Evolutionary conservation across 2,888 invertebrate genomes (phyloP).

Genomic region (Phyllotreta striolata): DNA sequence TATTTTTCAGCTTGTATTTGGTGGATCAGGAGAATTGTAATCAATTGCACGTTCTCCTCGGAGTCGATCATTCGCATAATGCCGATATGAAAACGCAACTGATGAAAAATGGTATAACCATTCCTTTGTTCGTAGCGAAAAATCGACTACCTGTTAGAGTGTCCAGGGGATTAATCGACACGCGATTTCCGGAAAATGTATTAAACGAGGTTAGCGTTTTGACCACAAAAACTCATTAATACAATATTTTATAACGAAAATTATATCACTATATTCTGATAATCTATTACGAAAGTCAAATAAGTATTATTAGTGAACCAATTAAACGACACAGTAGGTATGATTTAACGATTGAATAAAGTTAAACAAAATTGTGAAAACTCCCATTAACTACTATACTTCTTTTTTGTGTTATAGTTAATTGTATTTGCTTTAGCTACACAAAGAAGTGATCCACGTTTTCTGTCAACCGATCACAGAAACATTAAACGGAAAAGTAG

Average conservation of each 20-base stretch:
- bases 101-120: constrained; percentile 47
- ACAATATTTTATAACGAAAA: too few relatives aligned
- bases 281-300: too few relatives aligned
- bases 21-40: constrained; percentile 57
- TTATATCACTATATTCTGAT: too few relatives aligned
- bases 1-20: constrained; percentile 64
- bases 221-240: too few relatives aligned
- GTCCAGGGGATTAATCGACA: constrained; percentile 61
- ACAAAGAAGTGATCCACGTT: constrained; percentile 59
- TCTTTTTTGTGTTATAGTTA: too few relatives aligned
- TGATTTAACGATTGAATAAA: too few relatives aligned
- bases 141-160: constrained; percentile 62
- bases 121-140: constrained; percentile 59
- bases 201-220: constrained; percentile 53
- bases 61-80: constrained; percentile 5
- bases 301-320: too few relatives aligned
- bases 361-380: too few relatives aligned
- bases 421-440: constrained; percentile 32
- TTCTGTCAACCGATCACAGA: constrained; percentile 71
- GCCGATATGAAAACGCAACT: constrained; percentile 46
- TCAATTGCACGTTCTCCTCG: constrained; percentile 19
- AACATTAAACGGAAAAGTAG: constrained; percentile 67
- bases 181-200: constrained; percentile 64
- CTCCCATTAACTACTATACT: too few relatives aligned
- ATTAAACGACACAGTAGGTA: too few relatives aligned